These are phyloP conservation scores for Ageneiosus marmoratus DNA, from an alignment of 2,113 vertebrate species.

Conservation along the genomic window DNA sequence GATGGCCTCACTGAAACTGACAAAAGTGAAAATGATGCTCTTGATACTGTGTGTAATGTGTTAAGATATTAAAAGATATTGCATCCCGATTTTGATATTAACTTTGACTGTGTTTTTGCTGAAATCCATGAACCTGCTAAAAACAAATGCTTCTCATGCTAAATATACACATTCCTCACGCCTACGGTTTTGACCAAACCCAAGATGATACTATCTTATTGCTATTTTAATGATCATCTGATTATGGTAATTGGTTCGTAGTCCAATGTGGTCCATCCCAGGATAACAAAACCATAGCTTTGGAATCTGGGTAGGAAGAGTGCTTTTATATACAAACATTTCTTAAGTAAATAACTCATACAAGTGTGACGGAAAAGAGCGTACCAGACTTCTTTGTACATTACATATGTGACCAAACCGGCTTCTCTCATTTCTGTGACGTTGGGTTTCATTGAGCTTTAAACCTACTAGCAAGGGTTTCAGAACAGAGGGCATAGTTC, in stretches of 20 bases:
- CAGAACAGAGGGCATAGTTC: background rate
- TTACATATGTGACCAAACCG: conserved; percentile 9
- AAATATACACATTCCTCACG: background rate
- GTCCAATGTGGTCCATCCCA: background rate
- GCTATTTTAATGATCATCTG: conserved; percentile 18
- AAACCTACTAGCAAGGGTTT: background rate
- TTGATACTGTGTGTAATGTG: background rate
- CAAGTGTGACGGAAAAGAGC: background rate
- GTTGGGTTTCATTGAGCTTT: too few relatives aligned
- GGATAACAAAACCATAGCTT: background rate
- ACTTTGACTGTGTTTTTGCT: background rate
- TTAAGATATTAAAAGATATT: background rate
- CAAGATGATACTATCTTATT: conserved; percentile 25
- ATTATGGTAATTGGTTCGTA: background rate
- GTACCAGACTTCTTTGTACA: background rate
- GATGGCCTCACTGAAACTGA: background rate
- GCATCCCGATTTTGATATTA: background rate
- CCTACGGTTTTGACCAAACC: background rate
- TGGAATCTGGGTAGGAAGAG: background rate
- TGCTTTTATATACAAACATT: background rate
- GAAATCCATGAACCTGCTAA: background rate
- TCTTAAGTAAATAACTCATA: background rate
- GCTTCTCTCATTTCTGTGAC: background rate
- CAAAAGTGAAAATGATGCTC: background rate
- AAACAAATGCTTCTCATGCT: background rate